Conservation (phyloP, 2,113 vertebrate genomes). For the Lontra canadensis region DNA sequence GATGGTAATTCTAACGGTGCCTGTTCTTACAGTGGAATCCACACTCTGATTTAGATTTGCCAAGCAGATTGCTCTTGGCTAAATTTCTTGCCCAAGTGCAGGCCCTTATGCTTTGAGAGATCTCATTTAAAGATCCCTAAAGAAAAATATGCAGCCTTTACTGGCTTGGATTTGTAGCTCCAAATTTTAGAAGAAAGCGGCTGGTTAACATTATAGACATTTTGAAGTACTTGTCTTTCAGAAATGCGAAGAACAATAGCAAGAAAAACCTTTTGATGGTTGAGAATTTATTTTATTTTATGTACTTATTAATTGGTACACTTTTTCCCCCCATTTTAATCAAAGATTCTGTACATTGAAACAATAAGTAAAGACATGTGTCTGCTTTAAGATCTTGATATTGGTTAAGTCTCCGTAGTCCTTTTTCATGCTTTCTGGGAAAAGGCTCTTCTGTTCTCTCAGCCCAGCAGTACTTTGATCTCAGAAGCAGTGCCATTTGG, state of each 20-base stretch:
- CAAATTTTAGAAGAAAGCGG: slow-evolving; percentile 53
- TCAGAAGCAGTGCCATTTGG: slow-evolving; percentile 62
- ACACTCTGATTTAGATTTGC: not conserved
- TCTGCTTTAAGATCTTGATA: slow-evolving; percentile 62
- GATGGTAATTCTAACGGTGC: not conserved
- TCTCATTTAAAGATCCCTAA: slow-evolving; percentile 33
- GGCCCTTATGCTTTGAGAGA: slow-evolving; percentile 8
- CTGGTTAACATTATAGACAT: slow-evolving; percentile 67
- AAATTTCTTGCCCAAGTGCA: slow-evolving; percentile 14
- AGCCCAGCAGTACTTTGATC: slow-evolving; percentile 70
- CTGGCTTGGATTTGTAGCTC: slow-evolving; percentile 38
- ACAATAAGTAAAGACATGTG: slow-evolving; percentile 73
- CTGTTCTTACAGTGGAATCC: not conserved
- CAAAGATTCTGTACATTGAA: slow-evolving; percentile 51
- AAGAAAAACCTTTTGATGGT: slow-evolving; percentile 61
- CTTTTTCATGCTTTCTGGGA: slow-evolving; percentile 55
- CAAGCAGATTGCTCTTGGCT: not conserved
- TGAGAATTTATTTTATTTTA: slow-evolving; percentile 71
- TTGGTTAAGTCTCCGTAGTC: slow-evolving; percentile 49
- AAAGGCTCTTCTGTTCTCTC: slow-evolving; percentile 53
- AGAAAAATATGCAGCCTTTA: slow-evolving; percentile 46
- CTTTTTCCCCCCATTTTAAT: slow-evolving; percentile 62
- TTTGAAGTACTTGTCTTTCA: slow-evolving; percentile 66
- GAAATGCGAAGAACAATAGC: slow-evolving; percentile 59
- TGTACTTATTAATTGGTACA: slow-evolving; percentile 71